A percentile compares a stretch with the other conserved stretches of the same genome.
phyloP scores from a whole-genome alignment of 2,113 vertebrate genomes.

The Hippoglossus stenolepis region DNA sequence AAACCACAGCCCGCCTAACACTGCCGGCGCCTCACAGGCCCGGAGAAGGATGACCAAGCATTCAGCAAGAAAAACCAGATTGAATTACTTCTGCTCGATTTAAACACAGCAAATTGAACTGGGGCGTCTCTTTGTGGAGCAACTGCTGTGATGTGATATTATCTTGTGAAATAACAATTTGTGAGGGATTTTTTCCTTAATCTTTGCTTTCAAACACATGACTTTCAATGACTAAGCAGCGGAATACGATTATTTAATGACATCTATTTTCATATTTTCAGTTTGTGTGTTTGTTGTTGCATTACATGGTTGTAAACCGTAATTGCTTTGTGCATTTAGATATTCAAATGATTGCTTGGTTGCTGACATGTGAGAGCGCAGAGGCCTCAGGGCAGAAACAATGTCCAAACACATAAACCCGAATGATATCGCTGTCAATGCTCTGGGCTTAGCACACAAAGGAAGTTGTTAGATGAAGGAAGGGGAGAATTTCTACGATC shows the following conservation, averaged over 20 bases:
- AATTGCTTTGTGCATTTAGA: constrained; percentile 32
- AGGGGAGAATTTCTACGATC: background rate
- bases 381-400: constrained; percentile 30
- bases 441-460: constrained; percentile 52
- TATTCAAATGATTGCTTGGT: constrained; percentile 33
- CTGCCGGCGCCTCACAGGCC: constrained; percentile 23
- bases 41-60: constrained; percentile 44
- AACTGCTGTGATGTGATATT: too few relatives aligned
- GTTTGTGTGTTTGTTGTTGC: constrained; percentile 18
- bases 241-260: too few relatives aligned
- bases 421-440: constrained; percentile 26
- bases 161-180: too few relatives aligned
- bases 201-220: too few relatives aligned
- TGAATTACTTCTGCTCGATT: constrained; percentile 50
- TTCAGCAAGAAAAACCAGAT: constrained; percentile 36
- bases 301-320: constrained; percentile 17
- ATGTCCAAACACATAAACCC: constrained; percentile 36
- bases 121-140: too few relatives aligned
- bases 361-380: constrained; percentile 26
- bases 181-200: too few relatives aligned
- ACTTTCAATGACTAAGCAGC: too few relatives aligned
- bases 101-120: constrained; percentile 4
- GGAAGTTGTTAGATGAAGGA: constrained; percentile 30
- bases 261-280: background rate
- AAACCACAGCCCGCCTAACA: constrained; percentile 4